Evolutionary conservation across 37 sponge, comb jelly and placozoan species (phyloP), one percentile per base, ranked within the genome.

Genomic region (Cliona cf. orientalis): DNA sequence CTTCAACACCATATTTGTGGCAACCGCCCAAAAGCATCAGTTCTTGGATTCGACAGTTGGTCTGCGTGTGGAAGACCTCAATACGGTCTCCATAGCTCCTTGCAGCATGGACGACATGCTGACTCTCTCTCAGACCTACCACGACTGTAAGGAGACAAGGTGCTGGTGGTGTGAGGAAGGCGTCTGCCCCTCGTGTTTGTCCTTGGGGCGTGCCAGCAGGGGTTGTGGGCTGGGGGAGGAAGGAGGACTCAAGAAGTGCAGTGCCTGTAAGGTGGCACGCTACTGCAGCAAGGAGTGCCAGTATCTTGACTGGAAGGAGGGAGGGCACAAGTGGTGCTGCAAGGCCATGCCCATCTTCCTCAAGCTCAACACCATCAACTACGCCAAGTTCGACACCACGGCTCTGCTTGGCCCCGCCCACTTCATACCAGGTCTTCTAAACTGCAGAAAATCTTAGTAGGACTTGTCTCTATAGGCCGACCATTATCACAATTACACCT

Each of bases 231-330:
- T 28, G 12, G 12, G 26, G 7, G 26, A n/a, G 12, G 25, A 61
- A 12, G 28, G 17, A 21, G 5, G 26, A 25, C 28, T 61, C 49
- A 43, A 35, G 58, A 86, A 79, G 58, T 86, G 87, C 66, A 43
- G 55, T 1, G 49, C 60, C 21, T 86, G 87, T 41, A 86, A 73
- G 49, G 60, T 71, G 46, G 87, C 80, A 25, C 56, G 6, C 5
- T 86, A 86, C 58, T 86, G 87, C 55, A 57, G 68, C 36, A 79
- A 71, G 56, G 34, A 67, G 25, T 86, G 87, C 39, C 87, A 86
- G 58, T 23, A 12, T 5, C 9, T 36, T 0, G 87, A 86, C 66
- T 86, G 87, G 87, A 72, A 22, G n/a, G n/a, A n/a, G n/a, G 66
- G 35, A 58, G 29, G 80, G 22, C 87, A 86, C 66, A 58, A 63